A percentile compares a stretch with the other conserved stretches of the same genome.
Conservation (phyloP, 2,797 vertebrate species). For the Adrianichthys oophorus region DNA sequence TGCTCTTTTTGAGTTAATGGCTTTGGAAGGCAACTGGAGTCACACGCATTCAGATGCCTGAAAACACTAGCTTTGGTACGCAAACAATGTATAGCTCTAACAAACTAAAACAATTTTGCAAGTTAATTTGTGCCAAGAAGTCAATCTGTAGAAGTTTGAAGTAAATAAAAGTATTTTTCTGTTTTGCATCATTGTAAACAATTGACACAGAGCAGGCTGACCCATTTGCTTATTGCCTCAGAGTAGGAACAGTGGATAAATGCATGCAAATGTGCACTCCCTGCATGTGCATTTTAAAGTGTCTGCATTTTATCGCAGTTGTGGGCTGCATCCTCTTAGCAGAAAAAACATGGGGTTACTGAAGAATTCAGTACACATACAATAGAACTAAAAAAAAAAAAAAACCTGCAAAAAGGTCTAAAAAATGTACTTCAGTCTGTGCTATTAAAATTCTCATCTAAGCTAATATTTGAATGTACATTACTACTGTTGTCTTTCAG, state of each 20-base stretch:
- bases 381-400: neutral
- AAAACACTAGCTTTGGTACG: conserved; percentile 12
- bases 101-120: neutral
- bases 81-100: neutral
- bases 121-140: too few species aligned
- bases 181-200: conserved; percentile 14
- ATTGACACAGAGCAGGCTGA: conserved; percentile 68
- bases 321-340: conserved; percentile 12
- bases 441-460: too few species aligned
- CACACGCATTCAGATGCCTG: conserved; percentile 65
- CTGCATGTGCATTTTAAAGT: conserved; percentile 7
- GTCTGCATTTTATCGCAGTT: conserved; percentile 8
- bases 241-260: conserved; percentile 7
- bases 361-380: neutral
- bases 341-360: neutral
- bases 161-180: conserved; percentile 69
- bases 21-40: conserved; percentile 67
- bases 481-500: neutral
- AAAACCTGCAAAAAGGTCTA: neutral
- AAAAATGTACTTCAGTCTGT: too few species aligned
- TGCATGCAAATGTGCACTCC: conserved; percentile 15
- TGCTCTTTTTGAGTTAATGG: conserved; percentile 67
- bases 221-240: conserved; percentile 59
- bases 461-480: too few species aligned
- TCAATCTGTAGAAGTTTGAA: too few species aligned